Evolutionary conservation across 2,113 vertebrate genomes (phyloP).

Genomic region (Sylvilagus bachmani): DNA sequence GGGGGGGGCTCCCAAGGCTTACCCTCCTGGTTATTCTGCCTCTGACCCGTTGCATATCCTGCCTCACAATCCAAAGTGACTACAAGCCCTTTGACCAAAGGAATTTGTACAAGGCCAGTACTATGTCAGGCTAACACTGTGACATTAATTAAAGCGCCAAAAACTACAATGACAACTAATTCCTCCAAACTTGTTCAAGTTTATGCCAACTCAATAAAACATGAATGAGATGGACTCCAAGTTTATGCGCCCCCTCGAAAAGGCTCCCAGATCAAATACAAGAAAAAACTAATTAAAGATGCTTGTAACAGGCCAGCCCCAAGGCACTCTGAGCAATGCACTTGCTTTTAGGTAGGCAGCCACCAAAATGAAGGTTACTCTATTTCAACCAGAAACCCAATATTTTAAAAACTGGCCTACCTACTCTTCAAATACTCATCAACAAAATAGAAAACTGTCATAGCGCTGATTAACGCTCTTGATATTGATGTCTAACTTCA

Average conservation of each 20-base stretch:
- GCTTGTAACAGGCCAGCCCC: constrained; percentile 44
- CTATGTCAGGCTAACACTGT: constrained; percentile 33
- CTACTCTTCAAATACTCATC: constrained; percentile 64
- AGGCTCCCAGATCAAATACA: constrained; percentile 55
- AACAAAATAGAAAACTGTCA: constrained; percentile 42
- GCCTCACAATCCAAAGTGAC: constrained; percentile 27
- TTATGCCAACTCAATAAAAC: constrained; percentile 59
- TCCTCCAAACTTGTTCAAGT: neutral
- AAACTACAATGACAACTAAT: neutral
- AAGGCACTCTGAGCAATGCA: constrained; percentile 11
- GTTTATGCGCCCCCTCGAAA: constrained; percentile 40
- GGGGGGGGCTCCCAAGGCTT: constrained; percentile 51
- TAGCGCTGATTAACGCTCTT: constrained; percentile 35
- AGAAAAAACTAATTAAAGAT: constrained; percentile 16
- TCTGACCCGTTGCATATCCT: constrained; percentile 43
- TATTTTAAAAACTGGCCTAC: constrained; percentile 59
- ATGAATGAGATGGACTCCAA: constrained; percentile 52
- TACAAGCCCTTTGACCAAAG: constrained; percentile 40
- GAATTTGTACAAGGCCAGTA: constrained; percentile 12
- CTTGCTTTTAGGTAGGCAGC: neutral
- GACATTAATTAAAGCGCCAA: constrained; percentile 49
- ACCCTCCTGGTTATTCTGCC: constrained; percentile 51
- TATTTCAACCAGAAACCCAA: constrained; percentile 52
- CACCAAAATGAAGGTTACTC: constrained; percentile 64
- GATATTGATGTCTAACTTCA: constrained; percentile 56